These are phyloP conservation scores for Eremophila alpestris DNA, from an alignment of 2,797 vertebrate genomes.

Conservation along the genomic window DNA sequence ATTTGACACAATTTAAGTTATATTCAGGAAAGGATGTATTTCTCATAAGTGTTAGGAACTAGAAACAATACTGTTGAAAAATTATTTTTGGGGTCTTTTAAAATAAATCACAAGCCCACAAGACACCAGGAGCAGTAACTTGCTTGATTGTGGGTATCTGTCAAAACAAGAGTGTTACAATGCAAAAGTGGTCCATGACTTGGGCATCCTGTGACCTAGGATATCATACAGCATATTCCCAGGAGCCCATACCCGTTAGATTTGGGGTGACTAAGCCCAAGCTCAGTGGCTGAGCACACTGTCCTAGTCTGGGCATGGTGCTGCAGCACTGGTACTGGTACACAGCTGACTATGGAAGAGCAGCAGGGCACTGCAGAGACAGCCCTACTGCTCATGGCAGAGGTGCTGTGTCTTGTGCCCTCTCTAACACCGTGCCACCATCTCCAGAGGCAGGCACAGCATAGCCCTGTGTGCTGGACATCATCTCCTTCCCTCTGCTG, in stretches of 20 bases:
- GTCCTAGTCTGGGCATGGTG: background rate
- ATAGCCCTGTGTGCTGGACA: background rate
- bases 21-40: background rate
- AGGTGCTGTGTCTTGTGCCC: background rate
- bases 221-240: background rate
- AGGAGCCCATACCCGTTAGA: background rate
- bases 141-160: background rate
- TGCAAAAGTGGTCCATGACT: background rate
- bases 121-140: background rate
- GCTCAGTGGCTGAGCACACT: background rate
- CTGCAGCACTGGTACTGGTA: background rate
- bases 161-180: background rate
- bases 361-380: fast-evolving
- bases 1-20: background rate
- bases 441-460: background rate
- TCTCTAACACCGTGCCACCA: background rate
- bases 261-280: background rate
- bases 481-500: background rate
- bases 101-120: background rate
- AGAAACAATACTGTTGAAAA: background rate
- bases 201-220: background rate
- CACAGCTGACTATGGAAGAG: background rate
- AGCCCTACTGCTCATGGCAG: fast-evolving
- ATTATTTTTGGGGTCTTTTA: background rate
- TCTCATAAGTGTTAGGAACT: background rate